A percentile compares a stretch with the other conserved stretches of the same genome.
These are phyloP conservation scores for Kryptopterus vitreolus DNA, from an alignment of 2,797 vertebrate genomes.

Conservation along the genomic window DNA sequence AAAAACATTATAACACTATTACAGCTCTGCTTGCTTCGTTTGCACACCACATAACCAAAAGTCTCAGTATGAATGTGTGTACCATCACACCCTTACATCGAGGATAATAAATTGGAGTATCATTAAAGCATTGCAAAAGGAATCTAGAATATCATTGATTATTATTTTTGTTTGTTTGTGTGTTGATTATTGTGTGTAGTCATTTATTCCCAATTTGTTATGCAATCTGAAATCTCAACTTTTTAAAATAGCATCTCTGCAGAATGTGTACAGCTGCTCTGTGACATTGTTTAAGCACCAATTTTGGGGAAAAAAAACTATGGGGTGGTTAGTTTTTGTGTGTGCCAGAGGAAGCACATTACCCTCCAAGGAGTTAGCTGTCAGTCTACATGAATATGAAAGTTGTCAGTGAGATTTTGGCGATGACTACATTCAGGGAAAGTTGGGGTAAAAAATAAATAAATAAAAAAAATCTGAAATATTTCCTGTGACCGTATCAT, in stretches of 20 bases:
- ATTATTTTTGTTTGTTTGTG: too few species aligned
- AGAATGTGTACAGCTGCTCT: not conserved
- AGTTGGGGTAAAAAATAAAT: constrained; percentile 1
- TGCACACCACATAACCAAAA: too few species aligned
- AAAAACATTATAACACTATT: too few species aligned
- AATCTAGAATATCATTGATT: not conserved
- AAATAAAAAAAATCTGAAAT: not conserved
- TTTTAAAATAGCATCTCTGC: not conserved
- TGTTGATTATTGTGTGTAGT: not conserved
- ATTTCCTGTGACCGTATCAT: not conserved
- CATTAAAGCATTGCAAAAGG: not conserved
- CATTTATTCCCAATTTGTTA: not conserved
- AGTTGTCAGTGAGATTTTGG: not conserved
- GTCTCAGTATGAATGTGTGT: too few species aligned
- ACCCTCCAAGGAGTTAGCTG: constrained; percentile 7
- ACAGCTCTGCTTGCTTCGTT: too few species aligned
- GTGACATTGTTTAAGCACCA: not conserved
- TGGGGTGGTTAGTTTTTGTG: not conserved
- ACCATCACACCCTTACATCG: too few species aligned
- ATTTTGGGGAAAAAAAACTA: not conserved
- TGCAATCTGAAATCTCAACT: not conserved
- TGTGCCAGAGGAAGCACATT: not conserved
- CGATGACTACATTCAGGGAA: not conserved
- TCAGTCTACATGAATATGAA: not conserved
- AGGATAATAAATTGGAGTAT: too few species aligned